phyloP scores from a whole-genome alignment of 1,140 invertebrate genomes.

The Drosophila pseudoananassae region DNA sequence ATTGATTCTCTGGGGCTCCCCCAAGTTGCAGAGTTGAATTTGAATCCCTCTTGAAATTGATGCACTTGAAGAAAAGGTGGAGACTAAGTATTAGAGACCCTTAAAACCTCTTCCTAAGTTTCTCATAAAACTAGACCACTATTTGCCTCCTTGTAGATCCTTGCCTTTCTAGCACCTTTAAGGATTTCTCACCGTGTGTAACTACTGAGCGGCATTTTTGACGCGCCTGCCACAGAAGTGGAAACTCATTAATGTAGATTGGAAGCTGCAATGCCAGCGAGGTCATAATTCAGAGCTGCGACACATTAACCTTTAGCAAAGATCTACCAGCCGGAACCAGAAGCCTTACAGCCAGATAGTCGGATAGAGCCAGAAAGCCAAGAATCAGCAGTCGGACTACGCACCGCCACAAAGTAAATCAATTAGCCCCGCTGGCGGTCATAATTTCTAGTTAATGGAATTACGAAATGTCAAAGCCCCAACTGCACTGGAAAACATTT shows the following conservation, averaged over 20 bases:
- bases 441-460: constrained; percentile 56
- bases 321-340: constrained; percentile 33
- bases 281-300: constrained; percentile 69
- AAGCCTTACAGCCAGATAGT: background rate
- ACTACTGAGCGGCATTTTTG: constrained; percentile 36
- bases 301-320: constrained; percentile 72
- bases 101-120: too few species aligned
- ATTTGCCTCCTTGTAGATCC: background rate
- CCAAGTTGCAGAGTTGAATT: constrained; percentile 5
- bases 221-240: constrained; percentile 49
- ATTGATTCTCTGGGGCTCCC: constrained; percentile 53
- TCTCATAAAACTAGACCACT: too few species aligned
- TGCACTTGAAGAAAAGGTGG: constrained; percentile 4
- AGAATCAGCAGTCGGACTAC: constrained; percentile 42
- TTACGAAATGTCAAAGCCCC: constrained; percentile 59
- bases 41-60: constrained; percentile 5
- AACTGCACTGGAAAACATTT: constrained; percentile 3
- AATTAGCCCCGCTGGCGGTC: constrained; percentile 57
- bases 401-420: constrained; percentile 57
- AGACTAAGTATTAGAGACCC: too few species aligned
- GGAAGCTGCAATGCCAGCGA: constrained; percentile 60
- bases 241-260: constrained; percentile 60
- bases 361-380: constrained; percentile 14
- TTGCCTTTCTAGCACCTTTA: background rate
- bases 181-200: constrained; percentile 12